phyloP scores from a whole-genome alignment of 2,113 vertebrate genomes.

The Alligator mississippiensis region DNA sequence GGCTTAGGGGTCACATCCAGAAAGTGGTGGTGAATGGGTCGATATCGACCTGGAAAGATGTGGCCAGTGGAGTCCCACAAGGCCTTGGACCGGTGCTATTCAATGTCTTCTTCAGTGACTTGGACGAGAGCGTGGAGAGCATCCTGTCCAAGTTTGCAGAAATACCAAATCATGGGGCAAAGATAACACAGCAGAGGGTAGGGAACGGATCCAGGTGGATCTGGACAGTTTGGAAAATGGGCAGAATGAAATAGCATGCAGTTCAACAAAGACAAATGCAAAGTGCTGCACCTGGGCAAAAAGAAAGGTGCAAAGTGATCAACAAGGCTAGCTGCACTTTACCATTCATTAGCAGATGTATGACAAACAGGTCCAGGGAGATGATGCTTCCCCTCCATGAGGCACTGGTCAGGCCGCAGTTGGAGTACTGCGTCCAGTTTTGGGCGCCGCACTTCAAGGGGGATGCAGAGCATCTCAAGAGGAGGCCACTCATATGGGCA shows the following conservation, averaged over 20 bases:
- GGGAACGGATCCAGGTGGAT: too few species aligned
- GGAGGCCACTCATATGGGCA: not conserved
- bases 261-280: too few species aligned
- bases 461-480: not conserved
- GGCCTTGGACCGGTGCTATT: not conserved
- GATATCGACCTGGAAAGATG: not conserved
- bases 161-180: too few species aligned
- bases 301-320: not conserved
- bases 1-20: not conserved
- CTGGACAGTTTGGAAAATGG: too few species aligned
- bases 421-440: not conserved
- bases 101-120: not conserved
- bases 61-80: not conserved
- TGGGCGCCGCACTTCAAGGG: not conserved
- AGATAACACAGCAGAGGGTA: too few species aligned
- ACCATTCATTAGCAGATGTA: too few species aligned
- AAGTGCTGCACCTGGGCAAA: too few species aligned
- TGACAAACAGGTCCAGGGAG: not conserved
- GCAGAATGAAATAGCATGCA: too few species aligned
- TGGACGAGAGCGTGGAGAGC: not conserved
- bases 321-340: not conserved
- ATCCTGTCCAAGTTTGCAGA: too few species aligned
- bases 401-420: not conserved
- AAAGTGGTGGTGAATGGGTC: not conserved
- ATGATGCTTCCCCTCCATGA: not conserved